A percentile compares a stretch with the other conserved stretches of the same genome.
Conservation (phyloP, 2,113 vertebrate species). For the Corythaixoides concolor region DNA sequence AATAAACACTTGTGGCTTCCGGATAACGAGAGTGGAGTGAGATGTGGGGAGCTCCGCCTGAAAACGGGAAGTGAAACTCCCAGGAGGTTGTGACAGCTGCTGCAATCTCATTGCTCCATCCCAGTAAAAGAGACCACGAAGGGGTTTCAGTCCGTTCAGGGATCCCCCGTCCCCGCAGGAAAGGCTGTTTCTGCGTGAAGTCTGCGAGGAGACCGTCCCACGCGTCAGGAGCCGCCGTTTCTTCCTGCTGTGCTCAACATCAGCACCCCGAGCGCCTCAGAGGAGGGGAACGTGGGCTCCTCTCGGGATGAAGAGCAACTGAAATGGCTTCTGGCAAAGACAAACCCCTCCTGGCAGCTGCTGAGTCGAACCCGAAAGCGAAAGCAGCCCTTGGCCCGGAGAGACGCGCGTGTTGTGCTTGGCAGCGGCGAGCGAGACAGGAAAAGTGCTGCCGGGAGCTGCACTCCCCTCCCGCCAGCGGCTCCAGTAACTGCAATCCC, state of each 20-base stretch:
- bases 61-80: rapidly evolving
- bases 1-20: neutral
- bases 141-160: rapidly evolving
- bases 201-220: rapidly evolving
- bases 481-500: neutral
- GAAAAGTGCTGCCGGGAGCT: neutral
- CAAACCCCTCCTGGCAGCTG: neutral
- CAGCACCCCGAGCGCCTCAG: rapidly evolving
- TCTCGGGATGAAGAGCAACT: neutral
- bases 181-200: neutral
- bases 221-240: rapidly evolving
- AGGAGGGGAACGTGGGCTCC: neutral
- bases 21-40: rapidly evolving
- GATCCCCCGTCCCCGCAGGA: rapidly evolving
- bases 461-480: neutral
- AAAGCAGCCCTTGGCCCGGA: neutral
- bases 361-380: neutral
- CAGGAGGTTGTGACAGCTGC: neutral
- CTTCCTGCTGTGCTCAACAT: rapidly evolving
- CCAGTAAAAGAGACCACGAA: neutral
- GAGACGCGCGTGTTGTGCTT: neutral
- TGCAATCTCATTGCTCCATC: rapidly evolving
- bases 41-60: rapidly evolving
- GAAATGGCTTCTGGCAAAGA: neutral
- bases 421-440: neutral